Percentiles rank a stretch among this genome's conserved stretches.
These are phyloP conservation scores for Corythaixoides concolor DNA, from an alignment of 2,113 vertebrate genomes.

Conservation along the genomic window DNA sequence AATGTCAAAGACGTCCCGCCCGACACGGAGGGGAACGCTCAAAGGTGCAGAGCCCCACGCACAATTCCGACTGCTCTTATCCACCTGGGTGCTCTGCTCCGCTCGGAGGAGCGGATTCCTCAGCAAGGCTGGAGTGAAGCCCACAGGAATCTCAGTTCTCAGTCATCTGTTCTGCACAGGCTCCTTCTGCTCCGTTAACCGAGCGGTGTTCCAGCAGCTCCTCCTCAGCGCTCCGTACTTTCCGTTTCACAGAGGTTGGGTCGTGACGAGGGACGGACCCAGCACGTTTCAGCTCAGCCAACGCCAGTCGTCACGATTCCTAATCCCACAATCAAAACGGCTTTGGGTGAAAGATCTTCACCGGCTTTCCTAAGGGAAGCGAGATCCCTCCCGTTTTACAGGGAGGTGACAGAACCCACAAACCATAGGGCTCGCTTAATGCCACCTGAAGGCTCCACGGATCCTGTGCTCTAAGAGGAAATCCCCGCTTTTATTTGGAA, in stretches of 20 bases:
- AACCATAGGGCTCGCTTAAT: accelerated
- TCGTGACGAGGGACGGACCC: neutral
- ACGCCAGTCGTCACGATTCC: neutral
- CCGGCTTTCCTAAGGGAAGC: neutral
- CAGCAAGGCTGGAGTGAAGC: neutral
- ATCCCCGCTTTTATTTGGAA: too few species aligned
- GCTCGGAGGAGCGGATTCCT: neutral
- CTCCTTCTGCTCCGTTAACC: neutral
- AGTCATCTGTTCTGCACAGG: neutral
- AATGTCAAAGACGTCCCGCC: neutral
- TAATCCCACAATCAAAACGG: neutral
- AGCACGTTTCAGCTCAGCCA: neutral
- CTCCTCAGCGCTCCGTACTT: neutral
- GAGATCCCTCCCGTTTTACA: neutral
- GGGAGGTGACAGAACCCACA: neutral
- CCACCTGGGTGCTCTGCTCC: neutral
- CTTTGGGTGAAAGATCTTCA: neutral
- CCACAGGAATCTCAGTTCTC: neutral
- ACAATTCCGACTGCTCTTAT: neutral
- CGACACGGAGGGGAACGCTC: neutral
- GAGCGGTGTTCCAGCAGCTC: neutral
- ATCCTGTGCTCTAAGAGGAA: neutral
- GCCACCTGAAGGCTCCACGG: neutral
- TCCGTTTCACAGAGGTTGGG: neutral
- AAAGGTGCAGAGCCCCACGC: too few species aligned